Evolutionary conservation across 2,888 invertebrate species (phyloP), one percentile per base, ranked within the genome.

Genomic region (Epistrophe grossulariae): DNA sequence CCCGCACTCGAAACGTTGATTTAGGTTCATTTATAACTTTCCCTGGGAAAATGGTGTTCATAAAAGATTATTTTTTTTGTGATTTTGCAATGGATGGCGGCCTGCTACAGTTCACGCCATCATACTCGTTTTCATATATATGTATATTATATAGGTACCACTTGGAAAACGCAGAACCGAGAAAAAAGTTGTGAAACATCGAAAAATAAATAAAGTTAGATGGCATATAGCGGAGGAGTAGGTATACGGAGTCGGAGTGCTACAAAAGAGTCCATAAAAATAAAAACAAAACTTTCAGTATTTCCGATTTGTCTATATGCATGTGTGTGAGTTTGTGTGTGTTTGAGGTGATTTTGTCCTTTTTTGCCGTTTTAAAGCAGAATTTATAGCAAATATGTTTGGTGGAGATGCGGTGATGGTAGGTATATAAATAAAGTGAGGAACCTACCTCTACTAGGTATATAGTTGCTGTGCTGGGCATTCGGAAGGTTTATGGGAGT

Each of bases 11-110:
- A 43, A 70, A 79, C 78, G 79, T 76, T 60, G 70, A 79, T 79
- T 87, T 64, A 13, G 79, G 83, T 87, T 83, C 85, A 83, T 87
- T 87, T 83, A 87, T 79, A 87, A 87, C 82, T 74, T 85, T 85
- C 9, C 40, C 82, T 62, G 43, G 59, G 31, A 79, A 62, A 62
- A 55, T 52, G 59, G 57, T 79, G 71, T 79, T 79, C 78, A 82
- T 79, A 71, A 57, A 68, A 64, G 70, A 64, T 70, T 64, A 48
- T 17, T 43, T 31, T 43, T 31, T 73, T 52, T 68, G 50, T 64
- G 59, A 79, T 64, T 71, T 60, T 70, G 45, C 72, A 82, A 72
- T 78, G 71, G 59, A 72, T 78, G 71, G 52, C 19, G 71, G 59
- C 19, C 48, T 48, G 38, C 68, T 62, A 70, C 45, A 48, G 31